Conservation (phyloP, 2,113 vertebrate genomes). For the Hassar affinis region DNA sequence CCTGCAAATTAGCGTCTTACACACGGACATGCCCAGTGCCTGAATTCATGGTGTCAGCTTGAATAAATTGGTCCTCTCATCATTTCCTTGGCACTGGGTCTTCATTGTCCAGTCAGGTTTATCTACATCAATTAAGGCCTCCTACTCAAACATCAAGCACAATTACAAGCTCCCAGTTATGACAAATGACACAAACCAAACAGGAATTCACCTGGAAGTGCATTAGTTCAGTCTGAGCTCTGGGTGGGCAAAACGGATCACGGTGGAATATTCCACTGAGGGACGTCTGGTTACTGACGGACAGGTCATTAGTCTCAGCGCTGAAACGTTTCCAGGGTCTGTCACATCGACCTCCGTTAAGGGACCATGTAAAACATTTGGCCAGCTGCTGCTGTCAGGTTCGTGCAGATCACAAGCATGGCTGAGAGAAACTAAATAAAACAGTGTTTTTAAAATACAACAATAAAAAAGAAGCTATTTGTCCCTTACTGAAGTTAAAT, state of each 20-base stretch:
- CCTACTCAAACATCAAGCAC: slow-evolving; percentile 17
- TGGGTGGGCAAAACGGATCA: neutral
- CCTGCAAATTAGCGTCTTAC: neutral
- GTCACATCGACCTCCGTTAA: slow-evolving; percentile 25
- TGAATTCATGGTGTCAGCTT: slow-evolving; percentile 51
- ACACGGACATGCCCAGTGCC: neutral
- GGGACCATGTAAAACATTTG: neutral
- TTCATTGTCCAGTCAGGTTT: slow-evolving; percentile 52
- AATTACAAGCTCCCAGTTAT: slow-evolving; percentile 10
- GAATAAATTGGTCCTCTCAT: slow-evolving; percentile 42
- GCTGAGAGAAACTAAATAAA: slow-evolving; percentile 13
- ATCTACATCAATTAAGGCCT: slow-evolving; percentile 27
- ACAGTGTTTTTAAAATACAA: neutral
- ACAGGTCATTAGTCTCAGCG: slow-evolving; percentile 23
- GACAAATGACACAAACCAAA: neutral
- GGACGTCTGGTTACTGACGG: slow-evolving; percentile 10
- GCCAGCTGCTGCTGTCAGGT: slow-evolving; percentile 25
- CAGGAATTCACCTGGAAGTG: neutral
- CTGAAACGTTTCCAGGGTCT: neutral
- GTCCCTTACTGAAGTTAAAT: neutral
- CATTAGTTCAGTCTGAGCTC: neutral
- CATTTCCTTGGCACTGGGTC: slow-evolving; percentile 32
- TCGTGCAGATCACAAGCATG: neutral
- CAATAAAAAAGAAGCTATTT: neutral
- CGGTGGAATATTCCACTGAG: slow-evolving; percentile 25